A percentile compares a stretch with the other conserved stretches of the same genome.
phyloP scores from a whole-genome alignment of 2,797 vertebrate genomes.

The Molossus molossus region DNA sequence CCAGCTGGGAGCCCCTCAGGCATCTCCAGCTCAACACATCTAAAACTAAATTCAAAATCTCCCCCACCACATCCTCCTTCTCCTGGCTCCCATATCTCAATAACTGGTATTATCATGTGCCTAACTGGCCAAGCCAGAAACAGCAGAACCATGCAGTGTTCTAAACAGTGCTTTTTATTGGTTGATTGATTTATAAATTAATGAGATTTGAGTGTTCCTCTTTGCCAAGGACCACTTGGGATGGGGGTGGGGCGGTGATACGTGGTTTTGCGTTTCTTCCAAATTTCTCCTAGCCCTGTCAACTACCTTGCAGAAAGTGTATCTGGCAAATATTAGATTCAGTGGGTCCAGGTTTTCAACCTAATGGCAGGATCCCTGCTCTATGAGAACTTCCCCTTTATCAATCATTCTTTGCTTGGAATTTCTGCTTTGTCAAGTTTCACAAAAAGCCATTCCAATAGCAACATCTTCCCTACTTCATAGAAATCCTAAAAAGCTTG shows the following conservation, averaged over 20 bases:
- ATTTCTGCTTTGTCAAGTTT: slow-evolving; percentile 46
- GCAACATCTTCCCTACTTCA: not conserved
- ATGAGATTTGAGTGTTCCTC: slow-evolving; percentile 7
- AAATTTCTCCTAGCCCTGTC: not conserved
- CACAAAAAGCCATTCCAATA: not conserved
- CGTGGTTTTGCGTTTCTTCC: not conserved
- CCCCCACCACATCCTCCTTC: not conserved
- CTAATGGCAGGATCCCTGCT: not conserved
- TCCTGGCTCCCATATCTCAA: not conserved
- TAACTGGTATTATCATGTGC: not conserved
- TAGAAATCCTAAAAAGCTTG: slow-evolving; percentile 9
- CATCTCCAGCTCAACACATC: not conserved
- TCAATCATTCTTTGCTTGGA: not conserved
- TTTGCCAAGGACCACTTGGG: not conserved
- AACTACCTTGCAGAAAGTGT: not conserved
- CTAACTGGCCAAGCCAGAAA: not conserved
- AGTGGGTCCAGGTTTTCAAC: not conserved
- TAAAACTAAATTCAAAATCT: not conserved
- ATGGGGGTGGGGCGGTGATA: fast-evolving
- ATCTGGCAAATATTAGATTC: not conserved
- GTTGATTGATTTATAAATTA: slow-evolving; percentile 16
- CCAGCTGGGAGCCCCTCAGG: not conserved
- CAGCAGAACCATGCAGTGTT: not conserved
- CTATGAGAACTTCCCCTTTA: not conserved
- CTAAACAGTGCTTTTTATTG: not conserved